phyloP scores from a whole-genome alignment of 2,797 vertebrate genomes.

The Typhlichthys subterraneus region DNA sequence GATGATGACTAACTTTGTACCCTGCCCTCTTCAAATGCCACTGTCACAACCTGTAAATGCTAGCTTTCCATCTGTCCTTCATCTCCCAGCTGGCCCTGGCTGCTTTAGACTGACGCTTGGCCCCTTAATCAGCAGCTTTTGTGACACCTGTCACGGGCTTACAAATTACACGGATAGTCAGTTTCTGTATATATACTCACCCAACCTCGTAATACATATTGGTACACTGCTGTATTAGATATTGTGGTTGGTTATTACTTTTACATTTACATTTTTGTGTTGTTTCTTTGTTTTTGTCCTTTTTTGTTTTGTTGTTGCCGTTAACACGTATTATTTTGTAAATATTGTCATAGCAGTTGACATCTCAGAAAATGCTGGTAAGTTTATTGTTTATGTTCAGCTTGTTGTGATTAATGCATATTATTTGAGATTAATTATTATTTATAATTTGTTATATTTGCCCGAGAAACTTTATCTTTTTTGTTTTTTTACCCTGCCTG shows the following conservation, averaged over 20 bases:
- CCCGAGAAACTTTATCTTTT: background rate
- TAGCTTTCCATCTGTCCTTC: slow-evolving; percentile 61
- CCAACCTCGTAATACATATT: no score
- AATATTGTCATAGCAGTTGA: slow-evolving; percentile 55
- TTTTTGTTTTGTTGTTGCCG: slow-evolving; percentile 34
- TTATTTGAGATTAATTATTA: background rate
- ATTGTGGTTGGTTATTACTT: slow-evolving; percentile 47
- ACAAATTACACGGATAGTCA: no score
- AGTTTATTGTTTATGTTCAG: slow-evolving; percentile 39
- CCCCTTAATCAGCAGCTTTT: slow-evolving; percentile 26
- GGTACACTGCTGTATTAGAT: slow-evolving; percentile 27
- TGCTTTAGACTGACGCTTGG: no score
- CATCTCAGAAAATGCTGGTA: slow-evolving; percentile 65
- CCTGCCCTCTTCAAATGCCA: slow-evolving; percentile 54
- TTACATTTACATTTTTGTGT: slow-evolving; percentile 31
- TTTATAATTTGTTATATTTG: background rate
- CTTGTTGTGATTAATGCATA: background rate
- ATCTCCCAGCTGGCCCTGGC: slow-evolving; percentile 31
- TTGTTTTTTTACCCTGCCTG: background rate
- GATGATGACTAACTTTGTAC: slow-evolving; percentile 55
- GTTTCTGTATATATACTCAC: background rate
- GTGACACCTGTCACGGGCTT: no score
- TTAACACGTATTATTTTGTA: slow-evolving; percentile 52
- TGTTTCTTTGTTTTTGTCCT: slow-evolving; percentile 31
- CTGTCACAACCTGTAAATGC: slow-evolving; percentile 67